Evolutionary conservation across 2,797 vertebrate genomes (phyloP).

Genomic region (Gila robusta): DNA sequence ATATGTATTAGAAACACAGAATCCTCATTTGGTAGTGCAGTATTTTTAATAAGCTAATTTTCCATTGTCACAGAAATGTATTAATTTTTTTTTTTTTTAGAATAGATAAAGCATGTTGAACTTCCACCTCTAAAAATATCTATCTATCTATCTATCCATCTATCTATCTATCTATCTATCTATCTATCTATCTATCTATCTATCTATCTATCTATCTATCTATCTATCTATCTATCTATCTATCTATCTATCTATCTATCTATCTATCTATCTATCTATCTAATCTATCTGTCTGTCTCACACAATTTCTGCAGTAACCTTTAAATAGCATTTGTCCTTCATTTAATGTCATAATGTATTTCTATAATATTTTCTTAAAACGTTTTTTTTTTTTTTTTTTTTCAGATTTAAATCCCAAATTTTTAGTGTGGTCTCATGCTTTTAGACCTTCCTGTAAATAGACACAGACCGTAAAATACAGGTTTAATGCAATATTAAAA

Average conservation of each 20-base stretch:
- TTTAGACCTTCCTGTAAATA: neutral
- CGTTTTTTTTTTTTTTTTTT: too few relatives aligned
- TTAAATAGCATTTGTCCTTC: too few relatives aligned
- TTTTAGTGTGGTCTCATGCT: neutral
- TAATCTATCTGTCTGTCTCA: rapidly evolving
- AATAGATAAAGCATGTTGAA: neutral
- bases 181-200: too few relatives aligned
- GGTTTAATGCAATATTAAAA: neutral
- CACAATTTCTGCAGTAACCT: too few relatives aligned
- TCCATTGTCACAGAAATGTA: constrained; percentile 33
- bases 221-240: too few relatives aligned
- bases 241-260: too few relatives aligned
- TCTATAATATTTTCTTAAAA: neutral
- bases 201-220: too few relatives aligned
- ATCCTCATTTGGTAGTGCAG: constrained; percentile 41
- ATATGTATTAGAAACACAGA: constrained; percentile 43
- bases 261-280: too few relatives aligned
- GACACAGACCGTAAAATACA: neutral
- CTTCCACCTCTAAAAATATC: neutral
- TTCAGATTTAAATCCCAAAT: neutral
- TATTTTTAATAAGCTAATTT: constrained; percentile 50
- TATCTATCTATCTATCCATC: too few relatives aligned
- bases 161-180: too few relatives aligned
- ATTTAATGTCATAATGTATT: neutral
- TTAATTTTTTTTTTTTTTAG: neutral